Evolutionary conservation across 2,113 vertebrate genomes (phyloP).

Genomic region (Coreoperca whiteheadi): DNA sequence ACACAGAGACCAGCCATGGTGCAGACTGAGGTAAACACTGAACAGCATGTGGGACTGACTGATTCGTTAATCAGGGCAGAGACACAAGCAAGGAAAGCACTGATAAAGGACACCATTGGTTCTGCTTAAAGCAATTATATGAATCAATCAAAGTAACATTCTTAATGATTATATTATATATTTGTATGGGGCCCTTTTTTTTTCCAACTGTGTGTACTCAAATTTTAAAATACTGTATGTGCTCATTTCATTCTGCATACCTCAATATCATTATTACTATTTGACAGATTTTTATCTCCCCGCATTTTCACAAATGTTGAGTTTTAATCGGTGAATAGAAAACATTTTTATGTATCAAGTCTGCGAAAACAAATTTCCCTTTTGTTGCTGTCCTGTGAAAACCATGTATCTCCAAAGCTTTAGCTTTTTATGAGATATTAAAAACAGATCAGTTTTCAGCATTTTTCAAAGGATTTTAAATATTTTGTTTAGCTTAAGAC

Average conservation of each 20-base stretch:
- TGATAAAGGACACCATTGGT: background rate
- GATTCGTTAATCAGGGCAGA: constrained; percentile 6
- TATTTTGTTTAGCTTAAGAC: too few relatives aligned
- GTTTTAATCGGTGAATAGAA: background rate
- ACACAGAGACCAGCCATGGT: constrained; percentile 98
- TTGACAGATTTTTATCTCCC: background rate
- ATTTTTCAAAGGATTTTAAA: too few relatives aligned
- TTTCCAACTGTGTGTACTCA: too few relatives aligned
- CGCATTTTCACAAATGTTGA: background rate
- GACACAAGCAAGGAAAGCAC: background rate
- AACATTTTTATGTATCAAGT: background rate
- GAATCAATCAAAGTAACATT: background rate
- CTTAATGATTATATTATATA: background rate
- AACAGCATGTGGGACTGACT: background rate
- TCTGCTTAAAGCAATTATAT: background rate
- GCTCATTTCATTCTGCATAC: background rate
- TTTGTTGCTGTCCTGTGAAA: background rate
- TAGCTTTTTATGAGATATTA: background rate
- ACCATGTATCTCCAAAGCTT: background rate
- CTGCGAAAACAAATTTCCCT: background rate
- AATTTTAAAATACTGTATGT: too few relatives aligned
- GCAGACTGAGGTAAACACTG: constrained; percentile 93
- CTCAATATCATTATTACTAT: background rate
- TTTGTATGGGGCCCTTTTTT: too few relatives aligned
- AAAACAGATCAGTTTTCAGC: background rate